Evolutionary conservation across 2,797 vertebrate genomes (phyloP), one percentile per base, ranked within the genome.

Genomic region (Lacerta bilineata): DNA sequence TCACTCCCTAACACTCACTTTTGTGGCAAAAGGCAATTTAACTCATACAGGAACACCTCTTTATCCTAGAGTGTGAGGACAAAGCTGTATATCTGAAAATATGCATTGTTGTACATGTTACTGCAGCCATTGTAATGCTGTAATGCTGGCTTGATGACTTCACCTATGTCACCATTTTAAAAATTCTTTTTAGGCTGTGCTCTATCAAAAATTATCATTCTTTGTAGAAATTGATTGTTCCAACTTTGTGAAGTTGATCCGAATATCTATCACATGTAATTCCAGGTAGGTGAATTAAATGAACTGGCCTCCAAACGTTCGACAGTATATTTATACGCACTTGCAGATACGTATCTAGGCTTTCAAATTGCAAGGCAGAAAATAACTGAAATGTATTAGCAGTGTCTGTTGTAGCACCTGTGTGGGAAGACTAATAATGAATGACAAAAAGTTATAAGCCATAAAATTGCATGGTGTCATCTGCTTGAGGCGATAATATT

Each of bases 331-430:
- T 46, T 72, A 66, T 74, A 83, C 1, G 18, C 33, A 50, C 43
- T 23, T 36, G 69, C 8, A 20, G 36, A 87, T 75, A 87, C 29
- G 41, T 15, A 81, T 88, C 83, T 87, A 86, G 46, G 83, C 80
- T 92, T 90, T 88, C 82, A 75, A 86, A 90, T 59, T 69, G 69
- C 83, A 88, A 88, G 81, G 83, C 88, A 84, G 92, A 91, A 94
- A 94, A 92, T 93, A 88, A 93, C 87, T 92, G 55, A 83, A 93
- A 94, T 68, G 83, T 39, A 91, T 93, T 95, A 91, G 39, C 91
- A 77, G 68, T 87, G 78, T 88, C 90, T 87, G 33, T 72, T 88
- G 27, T 59, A 61, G 84, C 71, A 83, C 86, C 86, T 90, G 82
- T 84, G 17, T 13, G 79, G 66, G 87, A 81, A 92, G 90, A 90